Evolutionary conservation across 2,797 vertebrate species (phyloP), one percentile per base, ranked within the genome.

Genomic region (Falco peregrinus): DNA sequence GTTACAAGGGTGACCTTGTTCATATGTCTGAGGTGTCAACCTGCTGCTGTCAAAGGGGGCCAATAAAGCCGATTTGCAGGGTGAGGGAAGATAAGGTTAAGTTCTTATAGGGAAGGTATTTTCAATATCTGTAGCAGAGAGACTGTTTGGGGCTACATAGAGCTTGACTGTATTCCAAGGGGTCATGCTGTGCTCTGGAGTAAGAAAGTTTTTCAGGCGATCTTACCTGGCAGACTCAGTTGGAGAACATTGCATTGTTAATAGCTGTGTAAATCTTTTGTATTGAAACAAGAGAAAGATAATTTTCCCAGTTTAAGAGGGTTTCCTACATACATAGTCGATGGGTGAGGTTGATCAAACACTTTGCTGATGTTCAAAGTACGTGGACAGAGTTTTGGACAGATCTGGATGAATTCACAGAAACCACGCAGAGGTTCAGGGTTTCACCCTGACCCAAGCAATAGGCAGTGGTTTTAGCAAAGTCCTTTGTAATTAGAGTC

Each of bases 51-150:
- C 69, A 84, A 63, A 93, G 67, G 20, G 18, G 22, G 11, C 33
- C 18, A 59, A 10, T 92, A 60, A 94, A 95, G 76, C 39, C 84
- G 79, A 79, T 91, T 91, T 88, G 18, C 20, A 48, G 63, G 21
- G 16, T 35, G 86, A 29, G 74, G 31, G 29, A 92, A 67, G 31
- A 51, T 65, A 64, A 92, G 41, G n/a, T 90, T 63, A 69, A 69
- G 31, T 82, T 93, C 74, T 79, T 78, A 31, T 1, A 73, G 21
- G 20, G 25, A 59, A 73, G 35, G 5, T 68, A 15, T 87, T 93
- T 94, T 86, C 67, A 60, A 0, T 89, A 76, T 43, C 47, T 81
- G 1, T 33, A 50, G 51, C 18, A 39, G 59, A 50, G 59, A 70
- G 25, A 65, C 18, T 0, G 0, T 84, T 91, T 37, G 17, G 9